Evolutionary conservation across 2,797 vertebrate genomes (phyloP).

Genomic region (Clarias fuscus): DNA sequence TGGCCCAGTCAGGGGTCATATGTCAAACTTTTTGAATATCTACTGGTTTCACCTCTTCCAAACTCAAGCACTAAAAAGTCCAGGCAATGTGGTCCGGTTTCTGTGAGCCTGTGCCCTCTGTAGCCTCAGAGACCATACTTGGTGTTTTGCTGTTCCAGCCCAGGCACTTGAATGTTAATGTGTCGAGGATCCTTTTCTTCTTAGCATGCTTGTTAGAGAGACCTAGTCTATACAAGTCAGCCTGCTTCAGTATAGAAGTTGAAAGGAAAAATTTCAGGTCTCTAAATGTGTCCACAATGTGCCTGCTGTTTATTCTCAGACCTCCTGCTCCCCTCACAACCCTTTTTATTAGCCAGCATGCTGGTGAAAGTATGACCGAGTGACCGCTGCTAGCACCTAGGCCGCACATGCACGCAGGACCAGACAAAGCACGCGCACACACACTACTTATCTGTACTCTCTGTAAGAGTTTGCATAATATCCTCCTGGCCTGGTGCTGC

Average conservation of each 20-base stretch:
- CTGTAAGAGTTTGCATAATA: conserved; percentile 56
- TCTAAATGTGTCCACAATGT: conserved; percentile 55
- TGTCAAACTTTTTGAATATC: not conserved
- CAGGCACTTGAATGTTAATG: not conserved
- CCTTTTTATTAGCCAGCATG: conserved; percentile 69
- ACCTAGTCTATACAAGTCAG: not conserved
- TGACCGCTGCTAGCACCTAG: conserved; percentile 46
- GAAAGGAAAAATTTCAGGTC: conserved; percentile 21
- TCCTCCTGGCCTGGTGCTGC: conserved; percentile 9
- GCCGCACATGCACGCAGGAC: conserved; percentile 13
- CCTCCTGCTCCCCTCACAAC: conserved; percentile 57
- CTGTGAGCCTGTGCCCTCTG: not conserved
- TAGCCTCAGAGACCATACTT: not conserved
- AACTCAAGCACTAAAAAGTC: not conserved
- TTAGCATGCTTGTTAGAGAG: not conserved
- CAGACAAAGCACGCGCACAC: conserved; percentile 40
- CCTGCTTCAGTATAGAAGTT: not conserved
- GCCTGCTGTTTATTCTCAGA: conserved; percentile 63
- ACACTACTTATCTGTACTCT: conserved; percentile 49
- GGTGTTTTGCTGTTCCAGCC: not conserved
- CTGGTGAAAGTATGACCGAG: conserved; percentile 49
- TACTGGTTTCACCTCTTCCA: not conserved
- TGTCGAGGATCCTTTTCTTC: not conserved
- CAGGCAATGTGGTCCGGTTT: not conserved
- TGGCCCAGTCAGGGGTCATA: no score